Evolutionary conservation across 2,113 vertebrate species (phyloP), one percentile per base, ranked within the genome.

Genomic region (Sapajus apella): DNA sequence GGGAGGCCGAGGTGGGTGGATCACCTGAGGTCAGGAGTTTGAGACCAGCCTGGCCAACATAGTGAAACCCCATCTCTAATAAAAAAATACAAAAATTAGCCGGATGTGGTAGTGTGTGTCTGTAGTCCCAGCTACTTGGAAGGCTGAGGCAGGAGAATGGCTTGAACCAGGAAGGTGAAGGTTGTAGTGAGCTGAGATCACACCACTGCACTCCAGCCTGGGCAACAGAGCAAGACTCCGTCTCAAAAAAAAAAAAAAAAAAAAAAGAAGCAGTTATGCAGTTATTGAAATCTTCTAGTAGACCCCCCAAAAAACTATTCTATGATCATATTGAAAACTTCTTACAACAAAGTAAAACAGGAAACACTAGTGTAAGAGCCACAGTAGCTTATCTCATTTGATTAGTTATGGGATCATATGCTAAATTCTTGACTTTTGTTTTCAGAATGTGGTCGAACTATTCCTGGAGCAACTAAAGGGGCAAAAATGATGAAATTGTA

Each of bases 361-460:
- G 35, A 88, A 55, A 17, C 14, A 27, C 3, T 2, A 6, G 10
- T 43, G 2, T 88, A 58, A 55, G 20, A 77, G 2, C 16, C 30
- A 70, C 10, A 66, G 37, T 68, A 35, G 37, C 43, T 81, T 81
- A 47, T 43, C 52, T 20, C 6, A 20, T 64, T 58, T 27, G 17
- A 47, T 79, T 25, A 27, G 14, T n/a, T 79, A 47, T n/a, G 52
- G 43, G 52, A 56, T 66, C 5, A 10, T 43, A n/a, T 14, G 14
- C 61, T 94, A 61, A 89, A 6, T 88, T 96, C 96, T 13, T 96
- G 18, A 77, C 55, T 90, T 95, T 98, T 92, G 30, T 98, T 98
- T 98, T 95, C 98, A 99, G 99, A 99, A 77, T 99, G 99, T 98
- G 99, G 99, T 70, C 98, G 98, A 61, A 68, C 90, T 91, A 98